Conservation (phyloP, 2,888 invertebrate species). For the Diaphora mendica region DNA sequence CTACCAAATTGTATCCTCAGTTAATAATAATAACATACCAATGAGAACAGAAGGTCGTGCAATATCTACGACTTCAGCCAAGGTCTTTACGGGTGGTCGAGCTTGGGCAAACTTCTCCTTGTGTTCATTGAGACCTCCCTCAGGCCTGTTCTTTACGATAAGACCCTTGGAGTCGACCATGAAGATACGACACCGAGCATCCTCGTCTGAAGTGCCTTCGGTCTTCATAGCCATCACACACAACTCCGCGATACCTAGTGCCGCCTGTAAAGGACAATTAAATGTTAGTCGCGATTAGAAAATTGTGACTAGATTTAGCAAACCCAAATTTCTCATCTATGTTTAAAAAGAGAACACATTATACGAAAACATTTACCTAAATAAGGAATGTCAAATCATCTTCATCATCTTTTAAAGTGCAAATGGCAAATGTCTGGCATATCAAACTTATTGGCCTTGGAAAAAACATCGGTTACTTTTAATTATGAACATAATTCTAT, state of each 20-base stretch:
- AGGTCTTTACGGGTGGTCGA: conserved; percentile 90
- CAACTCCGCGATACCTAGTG: conserved; percentile 96
- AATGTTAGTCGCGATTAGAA: not conserved
- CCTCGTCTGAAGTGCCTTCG: conserved; percentile 91
- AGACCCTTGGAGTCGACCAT: conserved; percentile 98
- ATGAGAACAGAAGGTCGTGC: conserved; percentile 96
- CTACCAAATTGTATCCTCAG: not conserved
- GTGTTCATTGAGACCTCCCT: conserved; percentile 92
- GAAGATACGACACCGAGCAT: conserved; percentile 95
- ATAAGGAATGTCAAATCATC: no score
- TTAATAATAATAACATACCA: conserved; percentile 84
- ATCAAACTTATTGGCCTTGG: not conserved
- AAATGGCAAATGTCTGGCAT: not conserved
- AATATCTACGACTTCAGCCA: conserved; percentile 92
- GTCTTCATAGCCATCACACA: conserved; percentile 96
- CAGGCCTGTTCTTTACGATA: conserved; percentile 94
- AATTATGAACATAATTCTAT: not conserved
- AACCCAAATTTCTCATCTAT: no score
- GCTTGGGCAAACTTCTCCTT: conserved; percentile 94
- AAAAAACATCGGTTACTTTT: no score
- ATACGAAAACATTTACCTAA: no score
- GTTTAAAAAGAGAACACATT: no score
- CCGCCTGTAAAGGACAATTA: conserved; percentile 87
- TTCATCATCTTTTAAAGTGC: not conserved
- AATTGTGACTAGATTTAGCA: not conserved